Conservation (phyloP, 1,140 invertebrate species). For the Apolygus lucorum region DNA sequence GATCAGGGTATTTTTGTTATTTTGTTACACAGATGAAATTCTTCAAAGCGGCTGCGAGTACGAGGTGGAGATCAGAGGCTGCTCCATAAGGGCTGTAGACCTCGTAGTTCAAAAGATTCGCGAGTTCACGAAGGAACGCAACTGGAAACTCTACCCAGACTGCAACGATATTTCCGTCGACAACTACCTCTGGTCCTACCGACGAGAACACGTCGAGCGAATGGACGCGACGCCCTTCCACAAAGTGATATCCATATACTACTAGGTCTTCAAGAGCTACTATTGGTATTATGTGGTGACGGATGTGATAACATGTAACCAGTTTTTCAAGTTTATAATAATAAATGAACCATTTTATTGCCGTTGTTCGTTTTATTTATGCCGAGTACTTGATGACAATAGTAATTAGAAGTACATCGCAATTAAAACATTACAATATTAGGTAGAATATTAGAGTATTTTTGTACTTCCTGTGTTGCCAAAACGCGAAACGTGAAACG, state of each 20-base stretch:
- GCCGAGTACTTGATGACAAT: too few relatives aligned
- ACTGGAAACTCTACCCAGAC: not conserved
- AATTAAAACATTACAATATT: too few relatives aligned
- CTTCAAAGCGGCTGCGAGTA: slow-evolving; percentile 62
- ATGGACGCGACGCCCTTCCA: slow-evolving; percentile 74
- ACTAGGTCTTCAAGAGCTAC: slow-evolving; percentile 53
- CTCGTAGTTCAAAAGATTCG: not conserved
- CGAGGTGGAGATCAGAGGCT: slow-evolving; percentile 89
- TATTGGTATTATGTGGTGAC: too few relatives aligned
- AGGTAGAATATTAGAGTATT: too few relatives aligned
- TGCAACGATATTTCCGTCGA: slow-evolving; percentile 70
- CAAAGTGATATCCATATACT: slow-evolving; percentile 80
- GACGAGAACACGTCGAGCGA: slow-evolving; percentile 61
- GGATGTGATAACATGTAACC: too few relatives aligned
- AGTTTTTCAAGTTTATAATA: too few relatives aligned
- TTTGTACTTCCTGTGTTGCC: too few relatives aligned
- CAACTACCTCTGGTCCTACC: slow-evolving; percentile 87
- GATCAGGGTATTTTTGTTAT: too few relatives aligned
- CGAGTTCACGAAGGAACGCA: not conserved
- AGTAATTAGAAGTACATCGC: too few relatives aligned
- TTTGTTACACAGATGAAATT: slow-evolving; percentile 46
- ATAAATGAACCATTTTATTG: too few relatives aligned
- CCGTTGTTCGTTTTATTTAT: too few relatives aligned
- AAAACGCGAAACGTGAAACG: too few relatives aligned
- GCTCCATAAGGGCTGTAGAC: slow-evolving; percentile 80